Evolutionary conservation across 2,113 vertebrate genomes (phyloP).

Genomic region (Axis porcinus): DNA sequence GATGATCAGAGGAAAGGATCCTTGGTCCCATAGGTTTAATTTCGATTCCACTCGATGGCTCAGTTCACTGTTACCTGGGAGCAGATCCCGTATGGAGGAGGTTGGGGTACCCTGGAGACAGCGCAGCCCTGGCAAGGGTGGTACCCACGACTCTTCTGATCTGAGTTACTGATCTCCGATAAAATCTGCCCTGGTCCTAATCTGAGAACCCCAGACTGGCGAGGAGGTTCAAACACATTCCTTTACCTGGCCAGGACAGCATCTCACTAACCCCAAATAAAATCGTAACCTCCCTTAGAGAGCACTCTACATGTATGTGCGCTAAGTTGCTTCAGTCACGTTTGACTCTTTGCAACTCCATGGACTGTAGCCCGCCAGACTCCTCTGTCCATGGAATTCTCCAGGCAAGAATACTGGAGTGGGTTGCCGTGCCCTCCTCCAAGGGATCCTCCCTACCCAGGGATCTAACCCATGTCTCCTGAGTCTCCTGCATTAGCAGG

Average conservation of each 20-base stretch:
- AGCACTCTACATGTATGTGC: not conserved
- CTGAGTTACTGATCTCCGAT: not conserved
- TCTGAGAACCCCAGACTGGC: not conserved
- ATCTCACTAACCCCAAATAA: not conserved
- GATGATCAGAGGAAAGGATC: slow-evolving; percentile 65
- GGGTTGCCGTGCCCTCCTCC: not conserved
- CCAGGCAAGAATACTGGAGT: not conserved
- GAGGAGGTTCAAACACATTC: not conserved
- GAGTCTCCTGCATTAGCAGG: not conserved
- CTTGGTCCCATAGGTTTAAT: not conserved
- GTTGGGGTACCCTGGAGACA: not conserved
- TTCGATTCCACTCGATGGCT: accelerated
- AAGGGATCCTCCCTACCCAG: not conserved
- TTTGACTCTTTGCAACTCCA: not conserved
- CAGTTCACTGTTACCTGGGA: not conserved
- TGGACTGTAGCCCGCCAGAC: not conserved
- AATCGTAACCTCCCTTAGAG: not conserved
- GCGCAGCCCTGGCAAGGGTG: not conserved
- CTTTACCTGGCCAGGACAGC: not conserved
- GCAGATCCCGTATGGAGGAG: not conserved
- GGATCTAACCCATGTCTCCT: not conserved
- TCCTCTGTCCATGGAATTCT: not conserved
- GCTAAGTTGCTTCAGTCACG: not conserved
- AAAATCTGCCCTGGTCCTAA: not conserved
- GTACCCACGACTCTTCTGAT: not conserved